Conservation (phyloP, 2,113 vertebrate species). For the Podiceps cristatus region DNA sequence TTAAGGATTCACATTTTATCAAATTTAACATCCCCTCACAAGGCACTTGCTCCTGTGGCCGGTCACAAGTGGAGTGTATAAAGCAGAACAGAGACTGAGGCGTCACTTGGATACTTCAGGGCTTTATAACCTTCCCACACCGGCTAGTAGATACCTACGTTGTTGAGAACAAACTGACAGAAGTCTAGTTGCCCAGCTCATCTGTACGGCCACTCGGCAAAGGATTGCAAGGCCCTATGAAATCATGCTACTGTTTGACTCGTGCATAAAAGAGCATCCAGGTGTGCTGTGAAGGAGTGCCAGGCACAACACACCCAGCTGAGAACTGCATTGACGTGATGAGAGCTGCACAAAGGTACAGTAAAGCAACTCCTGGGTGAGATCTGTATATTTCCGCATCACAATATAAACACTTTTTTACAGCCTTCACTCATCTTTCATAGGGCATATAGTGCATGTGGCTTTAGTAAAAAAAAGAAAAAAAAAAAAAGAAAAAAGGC, state of each 20-base stretch:
- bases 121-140: conserved; percentile 41
- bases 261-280: neutral
- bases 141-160: neutral
- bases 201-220: neutral
- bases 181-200: conserved; percentile 24
- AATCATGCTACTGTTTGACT: neutral
- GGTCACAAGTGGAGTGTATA: accelerated
- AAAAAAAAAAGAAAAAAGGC: neutral
- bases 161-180: conserved; percentile 22
- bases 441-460: neutral
- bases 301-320: conserved; percentile 30
- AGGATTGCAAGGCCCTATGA: neutral
- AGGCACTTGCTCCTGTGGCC: accelerated
- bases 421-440: neutral
- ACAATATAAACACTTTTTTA: conserved; percentile 15
- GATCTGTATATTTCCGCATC: conserved; percentile 23
- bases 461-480: neutral
- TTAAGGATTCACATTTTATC: neutral
- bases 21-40: neutral
- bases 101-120: neutral
- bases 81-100: neutral
- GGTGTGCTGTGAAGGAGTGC: conserved; percentile 9
- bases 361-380: neutral
- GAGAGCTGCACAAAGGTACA: conserved; percentile 8
- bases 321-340: conserved; percentile 9